phyloP scores from a whole-genome alignment of 2,113 vertebrate species.

The Peromyscus leucopus region DNA sequence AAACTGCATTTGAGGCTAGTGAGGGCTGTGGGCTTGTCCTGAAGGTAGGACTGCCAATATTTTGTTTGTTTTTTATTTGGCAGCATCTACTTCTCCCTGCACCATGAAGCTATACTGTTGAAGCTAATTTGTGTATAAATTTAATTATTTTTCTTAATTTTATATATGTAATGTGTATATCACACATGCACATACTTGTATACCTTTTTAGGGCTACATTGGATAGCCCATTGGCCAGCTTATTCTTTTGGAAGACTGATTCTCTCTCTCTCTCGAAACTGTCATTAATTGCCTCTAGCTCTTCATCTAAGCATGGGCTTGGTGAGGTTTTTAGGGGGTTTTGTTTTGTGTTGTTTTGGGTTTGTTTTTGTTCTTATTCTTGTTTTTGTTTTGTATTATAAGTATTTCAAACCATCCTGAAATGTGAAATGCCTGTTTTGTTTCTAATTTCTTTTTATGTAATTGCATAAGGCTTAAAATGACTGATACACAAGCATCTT shows the following conservation, averaged over 20 bases:
- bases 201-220: background rate
- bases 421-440: background rate
- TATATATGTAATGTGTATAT: background rate
- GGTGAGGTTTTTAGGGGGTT: too few species aligned
- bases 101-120: background rate
- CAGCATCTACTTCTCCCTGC: background rate
- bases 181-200: background rate
- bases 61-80: background rate
- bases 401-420: background rate
- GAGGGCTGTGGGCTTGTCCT: background rate
- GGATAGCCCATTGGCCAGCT: background rate
- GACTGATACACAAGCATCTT: background rate
- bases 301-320: background rate
- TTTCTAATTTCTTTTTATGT: slow-evolving; percentile 3
- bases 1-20: background rate
- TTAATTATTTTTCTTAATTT: background rate
- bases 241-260: background rate
- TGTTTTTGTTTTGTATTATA: background rate
- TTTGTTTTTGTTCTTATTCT: background rate
- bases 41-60: background rate
- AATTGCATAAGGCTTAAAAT: too few species aligned
- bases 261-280: background rate
- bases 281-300: background rate
- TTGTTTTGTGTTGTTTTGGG: too few species aligned
- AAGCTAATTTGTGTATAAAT: background rate